phyloP scores from a whole-genome alignment of 2,888 invertebrate species.

The Ochropleura leucogaster region DNA sequence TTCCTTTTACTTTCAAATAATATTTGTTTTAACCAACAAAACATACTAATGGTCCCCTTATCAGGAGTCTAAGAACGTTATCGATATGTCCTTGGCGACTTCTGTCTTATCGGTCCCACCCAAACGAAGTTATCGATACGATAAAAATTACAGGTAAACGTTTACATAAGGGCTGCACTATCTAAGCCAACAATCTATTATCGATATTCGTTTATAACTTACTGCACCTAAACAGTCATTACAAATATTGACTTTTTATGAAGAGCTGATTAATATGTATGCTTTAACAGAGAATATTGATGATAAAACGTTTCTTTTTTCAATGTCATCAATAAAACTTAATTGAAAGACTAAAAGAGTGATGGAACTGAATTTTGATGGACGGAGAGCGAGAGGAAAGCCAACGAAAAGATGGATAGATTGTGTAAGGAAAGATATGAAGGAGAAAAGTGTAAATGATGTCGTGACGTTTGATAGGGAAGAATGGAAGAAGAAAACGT shows the following conservation, averaged over 20 bases:
- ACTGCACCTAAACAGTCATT: slow-evolving; percentile 52
- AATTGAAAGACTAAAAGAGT: too few relatives aligned
- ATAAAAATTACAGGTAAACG: slow-evolving; percentile 60
- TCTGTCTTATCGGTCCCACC: slow-evolving; percentile 69
- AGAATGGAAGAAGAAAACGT: too few relatives aligned
- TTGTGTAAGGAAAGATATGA: too few relatives aligned
- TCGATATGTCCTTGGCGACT: slow-evolving; percentile 70
- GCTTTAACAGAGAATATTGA: neutral
- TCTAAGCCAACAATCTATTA: slow-evolving; percentile 46
- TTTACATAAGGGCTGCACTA: slow-evolving; percentile 61
- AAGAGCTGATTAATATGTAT: slow-evolving; percentile 15
- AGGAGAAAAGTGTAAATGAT: too few relatives aligned
- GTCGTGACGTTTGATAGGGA: too few relatives aligned
- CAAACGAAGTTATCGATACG: slow-evolving; percentile 61
- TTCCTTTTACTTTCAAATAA: slow-evolving; percentile 18
- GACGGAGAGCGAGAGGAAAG: too few relatives aligned
- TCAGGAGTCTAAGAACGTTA: slow-evolving; percentile 54
- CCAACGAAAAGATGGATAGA: too few relatives aligned
- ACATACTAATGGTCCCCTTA: slow-evolving; percentile 45
- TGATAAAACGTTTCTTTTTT: neutral
- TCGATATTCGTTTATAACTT: slow-evolving; percentile 30
- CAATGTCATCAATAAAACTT: too few relatives aligned
- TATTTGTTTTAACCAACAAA: slow-evolving; percentile 27
- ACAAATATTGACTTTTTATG: slow-evolving; percentile 43
- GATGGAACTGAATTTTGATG: too few relatives aligned